Conservation (phyloP, 2,797 vertebrate genomes). For the Euphonia xanthogaster region DNA sequence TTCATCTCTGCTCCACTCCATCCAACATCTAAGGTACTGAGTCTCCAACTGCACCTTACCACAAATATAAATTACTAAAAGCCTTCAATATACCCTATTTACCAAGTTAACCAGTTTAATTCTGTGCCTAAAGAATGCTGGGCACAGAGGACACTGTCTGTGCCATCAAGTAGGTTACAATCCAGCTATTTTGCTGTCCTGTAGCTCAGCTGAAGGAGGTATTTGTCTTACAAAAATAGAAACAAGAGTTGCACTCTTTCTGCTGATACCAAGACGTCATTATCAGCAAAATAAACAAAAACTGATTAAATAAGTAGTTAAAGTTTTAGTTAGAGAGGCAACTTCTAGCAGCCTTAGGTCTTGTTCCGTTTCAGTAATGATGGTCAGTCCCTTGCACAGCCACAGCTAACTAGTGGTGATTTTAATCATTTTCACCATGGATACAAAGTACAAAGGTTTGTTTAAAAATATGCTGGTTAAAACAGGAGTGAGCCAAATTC, state of each 20-base stretch:
- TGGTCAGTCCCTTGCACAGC: not conserved
- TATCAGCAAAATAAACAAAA: not conserved
- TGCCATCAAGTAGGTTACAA: not conserved
- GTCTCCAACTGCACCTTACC: not conserved
- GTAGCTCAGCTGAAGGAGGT: not conserved
- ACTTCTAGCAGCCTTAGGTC: not conserved
- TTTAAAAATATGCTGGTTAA: not conserved
- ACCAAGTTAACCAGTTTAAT: not conserved
- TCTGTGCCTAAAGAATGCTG: not conserved
- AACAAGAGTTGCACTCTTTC: not conserved
- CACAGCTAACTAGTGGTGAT: not conserved
- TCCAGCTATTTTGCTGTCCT: not conserved
- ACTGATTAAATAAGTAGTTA: not conserved
- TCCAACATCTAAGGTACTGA: not conserved
- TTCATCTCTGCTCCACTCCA: not conserved
- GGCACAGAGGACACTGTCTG: not conserved
- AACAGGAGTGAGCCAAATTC: not conserved
- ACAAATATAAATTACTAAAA: not conserved
- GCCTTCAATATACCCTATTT: not conserved
- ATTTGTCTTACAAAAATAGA: not conserved
- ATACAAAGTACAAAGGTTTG: not conserved
- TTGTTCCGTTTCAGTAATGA: not conserved
- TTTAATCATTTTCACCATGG: not conserved
- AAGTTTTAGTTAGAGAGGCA: not conserved
- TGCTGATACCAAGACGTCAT: not conserved